phyloP scores from a whole-genome alignment of 2,113 vertebrate species.

The Lonchura striata region DNA sequence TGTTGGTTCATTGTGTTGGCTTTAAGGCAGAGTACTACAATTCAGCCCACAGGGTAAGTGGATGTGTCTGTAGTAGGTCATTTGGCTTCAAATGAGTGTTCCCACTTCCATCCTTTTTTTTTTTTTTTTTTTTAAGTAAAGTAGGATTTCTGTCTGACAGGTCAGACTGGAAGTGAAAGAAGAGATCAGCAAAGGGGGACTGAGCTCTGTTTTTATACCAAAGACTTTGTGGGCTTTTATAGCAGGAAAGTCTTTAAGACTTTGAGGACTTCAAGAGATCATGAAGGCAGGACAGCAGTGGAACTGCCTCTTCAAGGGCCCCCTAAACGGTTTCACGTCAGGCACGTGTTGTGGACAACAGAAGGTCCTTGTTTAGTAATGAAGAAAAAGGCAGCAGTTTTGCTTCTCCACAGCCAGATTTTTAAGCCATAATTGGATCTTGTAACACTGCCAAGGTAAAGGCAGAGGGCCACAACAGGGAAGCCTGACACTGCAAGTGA shows the following conservation, averaged over 20 bases:
- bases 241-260: slow-evolving; percentile 1
- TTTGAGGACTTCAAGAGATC: slow-evolving; percentile 29
- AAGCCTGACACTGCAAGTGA: slow-evolving; percentile 69
- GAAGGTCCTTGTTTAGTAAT: slow-evolving; percentile 75
- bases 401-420: slow-evolving; percentile 67
- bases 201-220: not conserved
- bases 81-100: not conserved
- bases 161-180: slow-evolving; percentile 28
- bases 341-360: slow-evolving; percentile 66
- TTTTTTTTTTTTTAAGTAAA: not conserved
- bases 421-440: slow-evolving; percentile 75
- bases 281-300: not conserved
- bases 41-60: not conserved
- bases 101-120: not conserved
- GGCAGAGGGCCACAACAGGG: slow-evolving; percentile 66
- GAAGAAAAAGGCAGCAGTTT: slow-evolving; percentile 70
- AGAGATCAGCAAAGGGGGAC: not conserved
- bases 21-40: not conserved
- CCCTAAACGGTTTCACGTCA: slow-evolving; percentile 27
- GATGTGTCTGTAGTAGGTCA: not conserved
- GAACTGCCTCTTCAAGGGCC: slow-evolving; percentile 16
- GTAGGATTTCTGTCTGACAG: slow-evolving; percentile 28
- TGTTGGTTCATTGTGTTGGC: not conserved
- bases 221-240: not conserved
- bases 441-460: slow-evolving; percentile 71